Conservation (phyloP, 2,797 vertebrate genomes). For the Gambelia wislizenii region DNA sequence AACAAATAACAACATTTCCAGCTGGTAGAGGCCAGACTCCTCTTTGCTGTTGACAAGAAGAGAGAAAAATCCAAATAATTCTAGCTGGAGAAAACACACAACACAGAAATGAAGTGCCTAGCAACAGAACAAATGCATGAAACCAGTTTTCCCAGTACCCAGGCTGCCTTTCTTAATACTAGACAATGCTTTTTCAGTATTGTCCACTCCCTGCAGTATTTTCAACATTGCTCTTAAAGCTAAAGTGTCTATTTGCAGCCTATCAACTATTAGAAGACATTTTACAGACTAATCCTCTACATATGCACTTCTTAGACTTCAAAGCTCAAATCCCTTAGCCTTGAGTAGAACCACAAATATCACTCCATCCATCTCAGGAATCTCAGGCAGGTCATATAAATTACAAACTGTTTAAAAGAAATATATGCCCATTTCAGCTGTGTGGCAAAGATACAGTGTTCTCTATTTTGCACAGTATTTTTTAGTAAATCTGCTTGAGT, state of each 20-base stretch:
- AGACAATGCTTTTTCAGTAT: background rate
- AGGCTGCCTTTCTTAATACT: background rate
- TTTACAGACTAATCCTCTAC: background rate
- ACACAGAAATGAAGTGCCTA: background rate
- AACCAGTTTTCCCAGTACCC: background rate
- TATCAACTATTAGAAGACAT: background rate
- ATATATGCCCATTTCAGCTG: background rate
- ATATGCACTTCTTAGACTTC: background rate
- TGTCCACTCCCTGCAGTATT: fast-evolving
- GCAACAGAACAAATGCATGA: background rate
- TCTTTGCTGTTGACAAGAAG: slow-evolving; percentile 9
- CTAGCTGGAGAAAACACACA: background rate
- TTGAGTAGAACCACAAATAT: background rate
- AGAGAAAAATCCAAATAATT: background rate
- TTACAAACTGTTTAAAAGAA: background rate
- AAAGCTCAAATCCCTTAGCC: background rate
- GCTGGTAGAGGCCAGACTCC: background rate
- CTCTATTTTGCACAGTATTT: background rate
- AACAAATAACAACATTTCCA: background rate
- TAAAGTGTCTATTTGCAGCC: background rate
- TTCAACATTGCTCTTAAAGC: background rate
- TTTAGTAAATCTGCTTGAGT: background rate
- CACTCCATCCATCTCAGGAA: background rate
- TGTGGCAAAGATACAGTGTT: background rate
- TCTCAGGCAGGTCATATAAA: background rate